These are phyloP conservation scores for Symphodus melops DNA, from an alignment of 2,113 vertebrate genomes.

Conservation along the genomic window DNA sequence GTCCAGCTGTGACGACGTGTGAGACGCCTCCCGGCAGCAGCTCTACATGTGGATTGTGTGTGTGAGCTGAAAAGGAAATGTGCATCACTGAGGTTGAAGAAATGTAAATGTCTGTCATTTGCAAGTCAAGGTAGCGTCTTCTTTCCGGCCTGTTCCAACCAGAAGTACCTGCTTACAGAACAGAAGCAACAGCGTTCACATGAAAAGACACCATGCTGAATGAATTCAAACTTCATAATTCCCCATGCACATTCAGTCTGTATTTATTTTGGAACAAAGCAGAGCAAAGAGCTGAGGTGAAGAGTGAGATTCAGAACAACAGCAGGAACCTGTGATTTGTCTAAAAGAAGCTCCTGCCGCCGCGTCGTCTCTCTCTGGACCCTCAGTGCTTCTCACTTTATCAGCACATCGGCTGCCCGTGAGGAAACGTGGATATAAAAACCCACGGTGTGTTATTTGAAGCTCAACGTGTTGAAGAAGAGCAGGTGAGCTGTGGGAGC, in stretches of 20 bases:
- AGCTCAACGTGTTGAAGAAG: background rate
- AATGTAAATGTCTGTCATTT: no score
- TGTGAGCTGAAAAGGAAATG: no score
- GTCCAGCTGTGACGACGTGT: no score
- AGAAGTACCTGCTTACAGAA: no score
- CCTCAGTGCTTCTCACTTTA: background rate
- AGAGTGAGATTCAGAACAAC: background rate
- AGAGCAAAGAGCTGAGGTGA: constrained; percentile 5
- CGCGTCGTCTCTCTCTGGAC: background rate
- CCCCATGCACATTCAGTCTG: background rate
- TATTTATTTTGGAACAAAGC: background rate
- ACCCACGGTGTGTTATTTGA: background rate
- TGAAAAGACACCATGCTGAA: background rate
- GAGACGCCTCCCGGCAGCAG: no score
- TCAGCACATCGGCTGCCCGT: background rate
- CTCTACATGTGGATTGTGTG: no score
- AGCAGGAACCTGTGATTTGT: background rate
- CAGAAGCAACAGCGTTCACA: no score
- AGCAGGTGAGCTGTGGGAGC: background rate
- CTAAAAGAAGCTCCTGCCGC: background rate
- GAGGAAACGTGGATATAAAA: background rate
- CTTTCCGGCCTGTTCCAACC: no score
- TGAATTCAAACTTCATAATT: background rate
- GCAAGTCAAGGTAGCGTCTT: no score
- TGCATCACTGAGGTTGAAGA: no score